Evolutionary conservation across 2,797 vertebrate species (phyloP), one percentile per base, ranked within the genome.

Genomic region (Neostethus bicornis): DNA sequence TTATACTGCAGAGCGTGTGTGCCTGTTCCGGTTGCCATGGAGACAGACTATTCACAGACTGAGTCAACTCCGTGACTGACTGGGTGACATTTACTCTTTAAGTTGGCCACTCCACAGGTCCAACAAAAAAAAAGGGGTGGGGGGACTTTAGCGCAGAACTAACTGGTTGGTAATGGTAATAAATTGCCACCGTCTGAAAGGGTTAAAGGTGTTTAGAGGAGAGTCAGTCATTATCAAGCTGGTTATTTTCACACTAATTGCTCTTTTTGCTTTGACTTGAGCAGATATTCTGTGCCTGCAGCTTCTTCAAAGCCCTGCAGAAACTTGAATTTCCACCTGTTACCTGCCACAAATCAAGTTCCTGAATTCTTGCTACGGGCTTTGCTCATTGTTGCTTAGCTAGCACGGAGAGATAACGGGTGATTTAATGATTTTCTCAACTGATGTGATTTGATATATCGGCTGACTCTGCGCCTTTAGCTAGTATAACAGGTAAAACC

Each of bases 401-500:
- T 61, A 20, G 56, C 61, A 66, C 60, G 70, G 71, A 77, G 76
- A 83, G 82, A 83, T 82, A 80, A 79, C 61, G 43, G 75, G 62
- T 81, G 82, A 83, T 85, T 85, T 86, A 85, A 86, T 86, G 81
- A 86, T 88, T 89, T 86, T 84, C 73, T 81, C 81, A 80, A 79
- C 75, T 70, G 79, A 78, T 84, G 79, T 70, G 82, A 85, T 85
- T 87, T 86, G 81, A 86, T 84, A 68, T 85, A 85, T 87, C 63
- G 86, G 79, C 77, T 86, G 85, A 88, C 75, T 85, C 80, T 51
- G 77, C 71, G 76, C 77, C 86, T 89, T 86, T 85, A 77, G 84
- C 75, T 80, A 79, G 81, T 80, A 80, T 77, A 86, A 86, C 81
- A 85, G 78, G 79, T 85, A 84, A 86, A 87, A 86, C 74, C 78